Evolutionary conservation across 2,113 vertebrate species (phyloP).

Genomic region (Paratilapia polleni): DNA sequence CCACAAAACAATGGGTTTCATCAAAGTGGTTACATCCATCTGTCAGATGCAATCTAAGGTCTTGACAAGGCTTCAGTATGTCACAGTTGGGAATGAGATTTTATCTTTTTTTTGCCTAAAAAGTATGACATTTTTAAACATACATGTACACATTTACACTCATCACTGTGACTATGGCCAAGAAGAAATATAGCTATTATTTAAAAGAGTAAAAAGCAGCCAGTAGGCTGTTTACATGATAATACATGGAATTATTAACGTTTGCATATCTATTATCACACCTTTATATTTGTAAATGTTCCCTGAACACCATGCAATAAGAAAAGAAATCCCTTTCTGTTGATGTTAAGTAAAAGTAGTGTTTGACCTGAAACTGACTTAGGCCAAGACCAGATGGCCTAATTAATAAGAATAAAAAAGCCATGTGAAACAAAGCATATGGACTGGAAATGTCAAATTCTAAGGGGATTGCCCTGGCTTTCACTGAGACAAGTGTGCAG

Average conservation of each 20-base stretch:
- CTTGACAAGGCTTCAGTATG: not conserved
- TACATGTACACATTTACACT: not conserved
- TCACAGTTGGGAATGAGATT: not conserved
- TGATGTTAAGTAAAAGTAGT: conserved; percentile 63
- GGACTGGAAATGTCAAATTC: conserved; percentile 57
- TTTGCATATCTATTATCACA: conserved; percentile 53
- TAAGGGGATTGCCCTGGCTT: conserved; percentile 37
- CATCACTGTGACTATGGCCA: not conserved
- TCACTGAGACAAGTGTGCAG: conserved; percentile 53
- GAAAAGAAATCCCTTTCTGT: conserved; percentile 13
- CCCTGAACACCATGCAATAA: not conserved
- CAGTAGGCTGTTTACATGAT: conserved; percentile 53
- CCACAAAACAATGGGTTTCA: not conserved
- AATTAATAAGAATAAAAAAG: conserved; percentile 51
- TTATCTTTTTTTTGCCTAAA: not conserved
- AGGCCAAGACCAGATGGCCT: conserved; percentile 65
- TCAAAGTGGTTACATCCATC: no score
- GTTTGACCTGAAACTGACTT: conserved; percentile 69
- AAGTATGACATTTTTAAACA: not conserved
- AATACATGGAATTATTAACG: conserved; percentile 59
- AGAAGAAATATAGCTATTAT: not conserved
- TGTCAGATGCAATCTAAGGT: no score
- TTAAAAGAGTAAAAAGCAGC: conserved; percentile 28
- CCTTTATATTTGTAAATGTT: conserved; percentile 46
- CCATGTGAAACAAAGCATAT: conserved; percentile 67